Evolutionary conservation across 2,797 vertebrate genomes (phyloP), one percentile per base, ranked within the genome.

Genomic region (Dallia pectoralis): DNA sequence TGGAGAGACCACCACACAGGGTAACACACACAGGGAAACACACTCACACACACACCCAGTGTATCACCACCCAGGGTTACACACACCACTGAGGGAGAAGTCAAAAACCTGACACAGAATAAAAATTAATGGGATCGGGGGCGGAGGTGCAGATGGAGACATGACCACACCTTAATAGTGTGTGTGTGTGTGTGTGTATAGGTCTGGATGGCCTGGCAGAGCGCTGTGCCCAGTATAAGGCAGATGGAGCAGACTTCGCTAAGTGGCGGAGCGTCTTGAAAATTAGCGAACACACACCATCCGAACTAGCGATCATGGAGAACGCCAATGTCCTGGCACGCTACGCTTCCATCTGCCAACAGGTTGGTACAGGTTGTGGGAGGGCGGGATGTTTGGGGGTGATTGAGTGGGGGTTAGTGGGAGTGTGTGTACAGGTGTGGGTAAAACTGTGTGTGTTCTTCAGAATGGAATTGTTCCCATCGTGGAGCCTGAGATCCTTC

Each of bases 271-370:
- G 82, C 0, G 97, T 99, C 72, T 90, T 99, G 86, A 99, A 98
- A 89, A 99, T 99, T 89, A 95, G 94, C 0, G 95, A 97, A 33
- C 93, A 94, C 82, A 98, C 97, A 0, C 97, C 97, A 2, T 99
- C 97, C 0, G 79, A 95, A 0, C 92, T 99, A 2, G 95, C 97
- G 78, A 97, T 99, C 91, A 87, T 93, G 86, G 97, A 99, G 91
- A 99, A 99, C 0, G 97, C 97, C 70, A 99, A 97, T 0, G 97
- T 99, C 27, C 88, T 99, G 88, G 97, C 97, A 1, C 95, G 97
- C 84, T 99, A 99, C 0, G 97, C 97, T 79, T 99, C 97, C 91
- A 99, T 99, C 93, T 99, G 97, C 91, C 97, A 99, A 94, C 97
- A 99, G 96, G 97, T 98, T 51, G 0, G 79, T 27, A 40, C 53